Conservation (phyloP, 2,113 vertebrate species). For the Spilogale gracilis region DNA sequence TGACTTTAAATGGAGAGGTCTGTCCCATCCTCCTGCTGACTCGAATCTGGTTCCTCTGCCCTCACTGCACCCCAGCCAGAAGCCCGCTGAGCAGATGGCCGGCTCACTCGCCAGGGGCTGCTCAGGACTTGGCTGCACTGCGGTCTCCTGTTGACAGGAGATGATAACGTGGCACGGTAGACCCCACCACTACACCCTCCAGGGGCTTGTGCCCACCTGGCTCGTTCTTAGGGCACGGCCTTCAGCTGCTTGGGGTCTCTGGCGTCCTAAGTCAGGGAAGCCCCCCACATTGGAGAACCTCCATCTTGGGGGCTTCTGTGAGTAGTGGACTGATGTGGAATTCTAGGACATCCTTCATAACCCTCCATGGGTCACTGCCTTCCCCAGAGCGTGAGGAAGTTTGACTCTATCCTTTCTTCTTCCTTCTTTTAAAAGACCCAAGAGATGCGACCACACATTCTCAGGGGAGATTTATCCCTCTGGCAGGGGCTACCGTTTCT, state of each 20-base stretch:
- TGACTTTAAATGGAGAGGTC: background rate
- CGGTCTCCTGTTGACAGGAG: background rate
- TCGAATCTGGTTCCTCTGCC: background rate
- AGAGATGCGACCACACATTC: background rate
- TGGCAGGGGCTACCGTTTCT: background rate
- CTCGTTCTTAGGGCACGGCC: background rate
- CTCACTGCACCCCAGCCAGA: background rate
- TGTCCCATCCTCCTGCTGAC: background rate
- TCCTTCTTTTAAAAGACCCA: conserved; percentile 11
- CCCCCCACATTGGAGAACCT: background rate
- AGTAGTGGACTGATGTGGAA: fast-evolving
- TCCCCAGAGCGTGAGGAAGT: background rate
- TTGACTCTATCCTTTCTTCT: background rate
- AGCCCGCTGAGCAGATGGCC: background rate
- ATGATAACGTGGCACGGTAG: fast-evolving
- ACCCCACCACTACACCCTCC: fast-evolving
- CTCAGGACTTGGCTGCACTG: fast-evolving
- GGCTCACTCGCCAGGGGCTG: background rate
- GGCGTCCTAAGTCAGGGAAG: background rate
- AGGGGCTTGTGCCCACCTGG: background rate
- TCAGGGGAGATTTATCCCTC: background rate
- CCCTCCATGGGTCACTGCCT: background rate
- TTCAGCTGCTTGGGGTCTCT: background rate
- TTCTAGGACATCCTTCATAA: background rate
- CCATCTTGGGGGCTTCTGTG: background rate